Percentiles rank a stretch among this genome's conserved stretches.
Conservation (phyloP, 2,888 invertebrate species). For the Teleiodes luculella region DNA sequence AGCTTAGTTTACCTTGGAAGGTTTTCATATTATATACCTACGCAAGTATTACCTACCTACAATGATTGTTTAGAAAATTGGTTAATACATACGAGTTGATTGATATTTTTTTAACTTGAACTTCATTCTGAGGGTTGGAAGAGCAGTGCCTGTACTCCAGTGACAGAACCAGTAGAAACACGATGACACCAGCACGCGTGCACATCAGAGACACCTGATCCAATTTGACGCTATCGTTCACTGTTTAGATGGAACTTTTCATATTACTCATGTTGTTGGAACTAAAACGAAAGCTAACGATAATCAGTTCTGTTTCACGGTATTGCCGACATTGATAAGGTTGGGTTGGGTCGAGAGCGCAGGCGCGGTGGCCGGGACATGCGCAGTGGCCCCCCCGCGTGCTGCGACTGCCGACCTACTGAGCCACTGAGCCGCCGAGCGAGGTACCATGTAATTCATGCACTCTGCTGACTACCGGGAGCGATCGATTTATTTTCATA, state of each 20-base stretch:
- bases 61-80: background rate
- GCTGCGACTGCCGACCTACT: slow-evolving; percentile 36
- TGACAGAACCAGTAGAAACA: slow-evolving; percentile 57
- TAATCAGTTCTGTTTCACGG: background rate
- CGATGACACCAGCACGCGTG: slow-evolving; percentile 53
- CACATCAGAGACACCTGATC: slow-evolving; percentile 65
- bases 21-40: background rate
- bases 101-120: slow-evolving; percentile 57
- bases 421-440: background rate
- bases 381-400: slow-evolving; percentile 50
- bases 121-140: slow-evolving; percentile 63
- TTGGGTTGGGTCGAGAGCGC: slow-evolving; percentile 34
- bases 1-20: background rate
- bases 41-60: background rate
- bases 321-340: slow-evolving; percentile 8
- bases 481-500: slow-evolving; percentile 54
- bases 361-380: slow-evolving; percentile 52
- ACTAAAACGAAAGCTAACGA: background rate
- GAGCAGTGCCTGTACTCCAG: slow-evolving; percentile 68
- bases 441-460: slow-evolving; percentile 25
- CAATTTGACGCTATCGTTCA: slow-evolving; percentile 23
- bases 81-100: slow-evolving; percentile 71
- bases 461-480: slow-evolving; percentile 37
- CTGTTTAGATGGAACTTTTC: slow-evolving; percentile 10
- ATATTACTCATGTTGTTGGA: background rate